Evolutionary conservation across 35 echinoderm and acorn worm genomes (phyloP).

Genomic region (Amphiura filiformis): DNA sequence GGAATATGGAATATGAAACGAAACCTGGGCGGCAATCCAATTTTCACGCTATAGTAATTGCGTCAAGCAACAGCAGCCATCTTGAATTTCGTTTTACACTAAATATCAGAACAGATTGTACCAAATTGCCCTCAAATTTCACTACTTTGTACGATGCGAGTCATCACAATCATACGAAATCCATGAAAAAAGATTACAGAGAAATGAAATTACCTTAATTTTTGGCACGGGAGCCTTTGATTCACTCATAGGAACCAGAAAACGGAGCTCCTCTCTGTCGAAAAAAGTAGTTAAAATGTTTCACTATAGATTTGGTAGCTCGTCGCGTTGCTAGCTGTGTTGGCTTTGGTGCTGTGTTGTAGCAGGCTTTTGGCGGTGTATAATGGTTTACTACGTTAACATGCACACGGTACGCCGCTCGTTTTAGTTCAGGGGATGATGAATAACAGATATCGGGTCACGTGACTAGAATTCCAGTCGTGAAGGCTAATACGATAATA

Average conservation of each 20-base stretch:
- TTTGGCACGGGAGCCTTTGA: not conserved
- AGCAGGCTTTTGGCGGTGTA: too few relatives aligned
- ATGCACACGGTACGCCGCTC: not conserved
- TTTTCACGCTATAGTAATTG: constrained; percentile 8
- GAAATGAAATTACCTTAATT: not conserved
- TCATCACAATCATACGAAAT: constrained; percentile 3
- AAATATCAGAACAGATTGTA: not conserved
- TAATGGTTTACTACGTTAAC: not conserved
- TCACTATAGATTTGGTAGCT: not conserved
- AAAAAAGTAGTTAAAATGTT: not conserved
- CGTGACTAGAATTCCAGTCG: not conserved
- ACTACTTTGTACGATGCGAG: not conserved
- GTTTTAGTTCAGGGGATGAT: not conserved
- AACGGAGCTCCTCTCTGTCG: not conserved
- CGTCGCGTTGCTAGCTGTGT: not conserved
- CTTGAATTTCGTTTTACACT: not conserved
- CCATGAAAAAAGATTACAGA: not conserved
- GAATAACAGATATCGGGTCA: not conserved
- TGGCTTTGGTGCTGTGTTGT: not conserved
- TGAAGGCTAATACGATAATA: not conserved
- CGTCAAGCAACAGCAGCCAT: not conserved
- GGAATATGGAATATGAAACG: not conserved
- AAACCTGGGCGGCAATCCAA: not conserved
- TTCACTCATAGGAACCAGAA: not conserved
- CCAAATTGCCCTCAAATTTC: not conserved